Base-by-base conservation (phyloP, 2,797 vertebrate species). In the Lepidocolaptes lacrymiger region DNA sequence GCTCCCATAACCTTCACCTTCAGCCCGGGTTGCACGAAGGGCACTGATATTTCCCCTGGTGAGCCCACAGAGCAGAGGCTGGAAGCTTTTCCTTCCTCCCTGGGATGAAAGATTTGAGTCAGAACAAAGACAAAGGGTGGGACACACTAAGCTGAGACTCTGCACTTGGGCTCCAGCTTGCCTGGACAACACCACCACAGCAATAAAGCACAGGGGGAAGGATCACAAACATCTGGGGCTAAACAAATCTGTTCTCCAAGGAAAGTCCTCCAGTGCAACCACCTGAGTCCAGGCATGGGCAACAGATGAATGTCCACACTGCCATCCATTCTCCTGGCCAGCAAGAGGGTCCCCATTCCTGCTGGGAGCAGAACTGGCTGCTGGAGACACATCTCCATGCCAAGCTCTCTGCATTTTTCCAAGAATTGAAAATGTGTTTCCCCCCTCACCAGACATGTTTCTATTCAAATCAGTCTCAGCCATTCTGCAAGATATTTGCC, bases 381-480 rank as follows among this genome's bases (percentile, higher is more conserved):
- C 63, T 64, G 74, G 14, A 84, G 51, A 72, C 63, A 13, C 32
- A 27, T 28, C 51, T 46, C 55, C 37, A 15, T 36, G 64, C 78
- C 73, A 72, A 59, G 39, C 39, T 67, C 79, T 58, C 66, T 5
- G 6, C 20, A 7, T 21, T 77, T 71, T 34, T n/a, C 71, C 55
- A 76, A 43, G 83, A 59, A 63, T 0, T 41, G 80, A 58, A 89
- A 92, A 68, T 15, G 52, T 23, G 34, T 69, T 90, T 49, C 34
- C 46, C 46, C 18, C 67, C 24, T 82, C 18, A 6, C 43, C 66
- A 54, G 74, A 68, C 69, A 16, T 14, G 52, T 90, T 93, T 84
- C 93, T 95, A 88, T 95, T 95, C 94, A 88, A 94, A 95, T 94
- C 88, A 90, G 79, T 13, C 93, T 43, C 95, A 95, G 94, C 95